Base-by-base conservation (phyloP, 2,113 vertebrate species). In the Atractosteus spatula region DNA sequence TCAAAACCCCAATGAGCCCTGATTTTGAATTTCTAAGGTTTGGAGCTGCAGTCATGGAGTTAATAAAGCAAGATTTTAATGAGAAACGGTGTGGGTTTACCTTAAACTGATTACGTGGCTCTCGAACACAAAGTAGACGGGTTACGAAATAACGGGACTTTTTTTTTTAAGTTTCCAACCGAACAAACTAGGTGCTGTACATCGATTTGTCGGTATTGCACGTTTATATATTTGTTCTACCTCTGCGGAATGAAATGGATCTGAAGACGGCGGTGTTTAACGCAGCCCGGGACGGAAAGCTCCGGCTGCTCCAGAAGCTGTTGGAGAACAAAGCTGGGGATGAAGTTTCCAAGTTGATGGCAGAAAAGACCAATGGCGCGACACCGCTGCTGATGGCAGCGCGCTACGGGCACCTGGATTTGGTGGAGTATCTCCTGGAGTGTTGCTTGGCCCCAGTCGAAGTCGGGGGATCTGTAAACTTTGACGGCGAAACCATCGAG, bases 221-320 rank as follows among this genome's bases (percentile, higher is more conserved):
- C 7, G 12, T 13, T 7, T 13, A 1, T 51, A 51, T 8, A 59
- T 14, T n/a, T 8, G n/a, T 4, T n/a, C 11, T n/a, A 12, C n/a
- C 56, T 59, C 11, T 59, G 56, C n/a, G n/a, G n/a, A 13, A 14
- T 83, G 72, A 71, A 0, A 99, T 99, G 97, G 97, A 99, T 96
- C 92, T 99, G 81, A 98, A 98, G 91, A 99, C 96, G 1, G 97
- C 97, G 0, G 96, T 98, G 6, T 99, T 98, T 78, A 97, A 98
- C n/a, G 97, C 97, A 71, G 97, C 96, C 83, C 90, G 97, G 69
- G 97, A 99, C 89, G 97, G 97, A 55, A 99, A 99, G 82, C 94
- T 98, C 66, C 93, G 96, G 56, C 90, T 99, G 69, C 95, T 99
- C 43, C 94, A 96, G 82, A 98, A 97, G 78, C 87, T 99, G 12